Conservation (phyloP, 2,888 invertebrate species). For the Dinocampus coccinellae region DNA sequence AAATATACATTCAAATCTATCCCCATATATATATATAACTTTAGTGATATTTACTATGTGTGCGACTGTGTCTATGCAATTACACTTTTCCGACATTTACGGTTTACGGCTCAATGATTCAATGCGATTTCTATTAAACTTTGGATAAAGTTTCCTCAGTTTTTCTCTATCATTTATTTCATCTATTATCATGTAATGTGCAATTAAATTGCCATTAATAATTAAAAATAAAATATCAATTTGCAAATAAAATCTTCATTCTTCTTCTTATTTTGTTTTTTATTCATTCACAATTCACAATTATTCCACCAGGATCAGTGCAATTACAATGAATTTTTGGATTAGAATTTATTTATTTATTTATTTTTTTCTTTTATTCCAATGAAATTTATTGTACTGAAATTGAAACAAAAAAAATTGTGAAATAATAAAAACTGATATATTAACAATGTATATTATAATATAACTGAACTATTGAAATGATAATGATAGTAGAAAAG, state of each 20-base stretch:
- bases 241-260: neutral
- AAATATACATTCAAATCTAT: conserved; percentile 4
- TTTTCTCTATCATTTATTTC: neutral
- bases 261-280: neutral
- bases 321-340: no score
- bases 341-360: no score
- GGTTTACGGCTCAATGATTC: conserved; percentile 21
- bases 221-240: neutral
- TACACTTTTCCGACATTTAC: neutral
- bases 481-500: no score
- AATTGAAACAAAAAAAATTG: no score
- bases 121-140: conserved; percentile 26
- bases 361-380: no score
- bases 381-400: no score
- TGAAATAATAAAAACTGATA: no score
- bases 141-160: neutral
- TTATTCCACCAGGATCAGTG: no score
- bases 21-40: neutral
- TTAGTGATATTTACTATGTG: neutral
- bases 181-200: neutral
- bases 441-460: no score
- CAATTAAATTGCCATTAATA: neutral
- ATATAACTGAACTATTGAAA: no score
- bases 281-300: no score
- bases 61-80: conserved; percentile 8